Evolutionary conservation across 2,113 vertebrate genomes (phyloP), one percentile per base, ranked within the genome.

Genomic region (Tychaedon coryphoeus): DNA sequence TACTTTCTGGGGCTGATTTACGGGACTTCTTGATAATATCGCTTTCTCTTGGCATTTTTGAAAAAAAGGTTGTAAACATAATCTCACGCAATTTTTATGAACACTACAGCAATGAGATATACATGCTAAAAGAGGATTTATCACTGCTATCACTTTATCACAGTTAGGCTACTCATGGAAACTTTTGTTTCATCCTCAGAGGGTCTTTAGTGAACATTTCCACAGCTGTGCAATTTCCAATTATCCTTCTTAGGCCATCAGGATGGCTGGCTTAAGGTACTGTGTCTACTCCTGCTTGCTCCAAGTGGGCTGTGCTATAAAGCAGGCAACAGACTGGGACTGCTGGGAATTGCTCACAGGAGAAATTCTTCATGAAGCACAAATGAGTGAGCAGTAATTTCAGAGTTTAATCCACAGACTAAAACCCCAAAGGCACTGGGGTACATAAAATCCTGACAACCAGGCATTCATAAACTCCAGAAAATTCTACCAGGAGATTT

Each of bases 381-480:
- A 90, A 83, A 69, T n/a, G 18, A 84, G 58, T 3, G 8, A 36
- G 50, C n/a, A 81, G 36, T 80, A 58, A 58, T 93, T 86, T 80
- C 58, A 92, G 57, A 76, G 47, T 76, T 93, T 76, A 93, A 95
- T 82, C 85, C 64, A 88, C 67, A 88, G 54, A 42, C 26, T 90
- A 83, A 88, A 92, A 90, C 10, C 75, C 75, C 71, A 70, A 62
- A 83, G 56, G 91, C 71, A 50, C 58, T n/a, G 14, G 23, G 23
- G 36, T 86, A 86, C 62, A 79, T 83, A 88, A 93, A 93, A 83
- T 62, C 58, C 45, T 80, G 67, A 94, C 78, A 92, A 90, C 12
- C 16, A 76, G 19, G 56, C 23, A 73, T 48, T 94, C 90, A 92
- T 72, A 70, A 88, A 80, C 45, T 54, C 58, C 36, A 76, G 62